Conservation (phyloP, 2,113 vertebrate species). For the Apaloderma vittatum region DNA sequence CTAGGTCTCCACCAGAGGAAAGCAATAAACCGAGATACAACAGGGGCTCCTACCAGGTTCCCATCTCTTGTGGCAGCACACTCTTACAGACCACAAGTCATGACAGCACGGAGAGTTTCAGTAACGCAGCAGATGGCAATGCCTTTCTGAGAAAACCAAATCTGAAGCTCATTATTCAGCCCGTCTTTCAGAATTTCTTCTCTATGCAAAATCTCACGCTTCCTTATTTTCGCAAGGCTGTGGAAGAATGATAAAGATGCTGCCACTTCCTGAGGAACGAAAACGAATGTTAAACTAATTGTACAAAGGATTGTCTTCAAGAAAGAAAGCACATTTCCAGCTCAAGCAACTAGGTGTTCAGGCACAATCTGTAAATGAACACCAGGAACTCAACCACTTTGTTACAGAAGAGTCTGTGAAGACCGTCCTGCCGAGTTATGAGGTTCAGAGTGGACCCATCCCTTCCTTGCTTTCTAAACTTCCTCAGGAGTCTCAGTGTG, state of each 20-base stretch:
- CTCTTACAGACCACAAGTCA: conserved; percentile 16
- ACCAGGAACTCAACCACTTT: neutral
- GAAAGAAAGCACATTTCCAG: neutral
- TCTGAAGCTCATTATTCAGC: conserved; percentile 46
- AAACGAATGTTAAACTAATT: neutral
- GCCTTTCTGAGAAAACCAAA: conserved; percentile 14
- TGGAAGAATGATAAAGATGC: neutral
- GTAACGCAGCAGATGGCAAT: conserved; percentile 6
- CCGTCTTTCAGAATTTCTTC: conserved; percentile 43
- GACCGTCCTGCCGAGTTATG: too few species aligned
- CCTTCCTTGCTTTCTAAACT: too few species aligned
- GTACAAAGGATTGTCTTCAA: neutral
- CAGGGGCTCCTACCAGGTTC: neutral
- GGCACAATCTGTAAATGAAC: neutral
- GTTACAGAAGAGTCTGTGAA: too few species aligned
- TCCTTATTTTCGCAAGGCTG: conserved; percentile 18
- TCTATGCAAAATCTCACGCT: neutral
- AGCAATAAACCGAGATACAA: neutral
- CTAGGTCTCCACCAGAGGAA: neutral
- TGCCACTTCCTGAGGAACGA: neutral
- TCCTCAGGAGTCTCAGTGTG: too few species aligned
- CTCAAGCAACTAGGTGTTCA: neutral
- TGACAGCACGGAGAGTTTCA: conserved; percentile 5
- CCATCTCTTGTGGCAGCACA: neutral
- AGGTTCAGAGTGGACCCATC: too few species aligned